Conservation (phyloP, 1,140 invertebrate species). For the Orchestia grillus region DNA sequence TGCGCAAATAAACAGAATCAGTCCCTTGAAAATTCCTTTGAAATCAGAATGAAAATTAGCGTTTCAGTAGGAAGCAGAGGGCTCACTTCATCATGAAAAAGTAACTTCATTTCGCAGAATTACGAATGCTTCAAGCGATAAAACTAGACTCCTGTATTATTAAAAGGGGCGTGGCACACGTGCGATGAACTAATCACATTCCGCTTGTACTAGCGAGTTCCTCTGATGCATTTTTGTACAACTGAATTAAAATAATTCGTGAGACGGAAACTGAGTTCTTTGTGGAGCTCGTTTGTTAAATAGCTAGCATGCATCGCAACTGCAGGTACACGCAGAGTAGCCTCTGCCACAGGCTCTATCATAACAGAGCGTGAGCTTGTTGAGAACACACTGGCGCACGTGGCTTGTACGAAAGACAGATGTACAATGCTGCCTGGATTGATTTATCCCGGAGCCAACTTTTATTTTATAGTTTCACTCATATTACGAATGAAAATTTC, state of each 20-base stretch:
- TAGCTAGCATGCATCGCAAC: too few relatives aligned
- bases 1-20: not conserved
- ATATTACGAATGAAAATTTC: too few relatives aligned
- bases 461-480: too few relatives aligned
- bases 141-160: not conserved
- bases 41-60: not conserved
- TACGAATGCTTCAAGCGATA: not conserved
- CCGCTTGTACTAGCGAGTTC: not conserved
- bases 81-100: not conserved
- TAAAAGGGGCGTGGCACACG: not conserved
- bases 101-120: not conserved
- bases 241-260: not conserved
- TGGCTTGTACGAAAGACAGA: too few relatives aligned
- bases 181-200: not conserved
- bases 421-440: too few relatives aligned
- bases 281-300: too few relatives aligned
- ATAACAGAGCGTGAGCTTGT: too few relatives aligned
- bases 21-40: not conserved
- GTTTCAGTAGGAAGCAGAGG: not conserved
- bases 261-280: too few relatives aligned
- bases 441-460: too few relatives aligned
- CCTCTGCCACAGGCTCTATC: too few relatives aligned
- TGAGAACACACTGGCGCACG: too few relatives aligned
- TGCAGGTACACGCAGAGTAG: too few relatives aligned
- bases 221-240: not conserved